Evolutionary conservation across 2,888 invertebrate species (phyloP).

Genomic region (Apamea monoglypha): DNA sequence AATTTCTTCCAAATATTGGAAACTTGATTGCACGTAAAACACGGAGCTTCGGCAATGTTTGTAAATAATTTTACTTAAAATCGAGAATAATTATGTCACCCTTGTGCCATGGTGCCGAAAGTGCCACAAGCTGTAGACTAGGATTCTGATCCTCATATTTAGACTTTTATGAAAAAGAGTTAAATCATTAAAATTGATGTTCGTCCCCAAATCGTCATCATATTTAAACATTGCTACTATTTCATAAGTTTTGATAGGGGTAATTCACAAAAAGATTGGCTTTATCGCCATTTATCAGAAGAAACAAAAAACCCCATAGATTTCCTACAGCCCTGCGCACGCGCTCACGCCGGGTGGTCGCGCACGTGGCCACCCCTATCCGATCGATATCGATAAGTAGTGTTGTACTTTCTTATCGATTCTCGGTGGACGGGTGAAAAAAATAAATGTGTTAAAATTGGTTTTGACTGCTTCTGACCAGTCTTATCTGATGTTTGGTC

Average conservation of each 20-base stretch:
- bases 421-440: conserved; percentile 35
- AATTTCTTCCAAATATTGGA: background rate
- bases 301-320: conserved; percentile 72
- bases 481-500: background rate
- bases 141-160: background rate
- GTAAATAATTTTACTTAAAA: background rate
- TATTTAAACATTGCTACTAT: conserved; percentile 47
- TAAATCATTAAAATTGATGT: background rate
- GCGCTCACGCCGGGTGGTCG: conserved; percentile 85
- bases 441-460: conserved; percentile 52
- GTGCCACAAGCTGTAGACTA: background rate
- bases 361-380: conserved; percentile 88
- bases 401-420: conserved; percentile 71
- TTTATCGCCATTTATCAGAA: conserved; percentile 63
- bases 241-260: conserved; percentile 60
- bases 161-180: background rate
- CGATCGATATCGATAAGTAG: conserved; percentile 82
- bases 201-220: background rate
- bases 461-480: conserved; percentile 34
- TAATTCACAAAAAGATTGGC: conserved; percentile 63
- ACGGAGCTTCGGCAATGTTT: background rate
- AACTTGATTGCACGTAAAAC: background rate
- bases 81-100: background rate
- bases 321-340: conserved; percentile 73
- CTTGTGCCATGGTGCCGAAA: background rate